Percentiles rank a stretch among this genome's conserved stretches.
Conservation (phyloP, 2,797 vertebrate genomes). For the Ceryle rudis region DNA sequence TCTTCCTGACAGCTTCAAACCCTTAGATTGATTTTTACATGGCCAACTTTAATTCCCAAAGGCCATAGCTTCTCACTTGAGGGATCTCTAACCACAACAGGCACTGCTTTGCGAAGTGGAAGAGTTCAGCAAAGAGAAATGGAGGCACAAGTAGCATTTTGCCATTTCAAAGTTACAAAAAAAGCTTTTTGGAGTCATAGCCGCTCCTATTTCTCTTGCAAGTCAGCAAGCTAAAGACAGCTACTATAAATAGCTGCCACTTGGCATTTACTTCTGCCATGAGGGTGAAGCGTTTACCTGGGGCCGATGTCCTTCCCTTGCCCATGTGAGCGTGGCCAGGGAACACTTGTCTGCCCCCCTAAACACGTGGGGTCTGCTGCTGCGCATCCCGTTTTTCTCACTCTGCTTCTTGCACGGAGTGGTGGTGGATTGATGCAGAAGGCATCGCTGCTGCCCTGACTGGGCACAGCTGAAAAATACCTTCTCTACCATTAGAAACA, state of each 20-base stretch:
- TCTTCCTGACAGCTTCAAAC: background rate
- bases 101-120: background rate
- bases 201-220: background rate
- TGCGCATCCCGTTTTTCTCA: background rate
- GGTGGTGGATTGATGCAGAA: background rate
- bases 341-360: background rate
- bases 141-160: background rate
- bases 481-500: background rate
- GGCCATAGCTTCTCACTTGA: background rate
- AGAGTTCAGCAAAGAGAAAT: background rate
- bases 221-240: background rate
- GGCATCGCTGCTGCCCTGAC: background rate
- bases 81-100: background rate
- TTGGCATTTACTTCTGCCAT: conserved; percentile 1
- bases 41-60: background rate
- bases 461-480: background rate
- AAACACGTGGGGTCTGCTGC: background rate
- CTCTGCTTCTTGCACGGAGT: background rate
- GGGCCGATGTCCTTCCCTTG: background rate
- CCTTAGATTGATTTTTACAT: background rate
- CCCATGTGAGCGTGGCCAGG: background rate
- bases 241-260: conserved; percentile 18
- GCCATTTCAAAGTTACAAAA: background rate
- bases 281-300: accelerated
- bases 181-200: background rate